Percentiles rank a stretch among this genome's conserved stretches.
These are phyloP conservation scores for Conchocele bisecta DNA, from an alignment of 2,888 invertebrate genomes.

Conservation along the genomic window DNA sequence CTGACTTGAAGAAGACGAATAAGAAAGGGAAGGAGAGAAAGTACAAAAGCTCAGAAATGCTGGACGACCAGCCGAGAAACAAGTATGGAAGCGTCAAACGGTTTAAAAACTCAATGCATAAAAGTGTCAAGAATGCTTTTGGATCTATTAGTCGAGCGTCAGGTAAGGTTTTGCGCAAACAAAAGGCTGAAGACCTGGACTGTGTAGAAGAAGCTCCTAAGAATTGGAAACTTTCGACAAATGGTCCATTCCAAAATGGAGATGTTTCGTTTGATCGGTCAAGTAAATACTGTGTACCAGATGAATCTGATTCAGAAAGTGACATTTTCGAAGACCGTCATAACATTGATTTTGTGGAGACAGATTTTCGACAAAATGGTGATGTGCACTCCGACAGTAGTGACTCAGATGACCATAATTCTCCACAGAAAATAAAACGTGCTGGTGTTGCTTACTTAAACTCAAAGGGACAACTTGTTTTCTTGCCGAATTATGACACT, in stretches of 20 bases:
- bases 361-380: conserved; percentile 1
- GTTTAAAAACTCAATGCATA: conserved; percentile 71
- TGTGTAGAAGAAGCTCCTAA: conserved; percentile 52
- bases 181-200: conserved; percentile 66
- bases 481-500: conserved; percentile 64
- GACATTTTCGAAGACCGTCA: conserved; percentile 20
- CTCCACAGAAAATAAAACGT: conserved; percentile 55
- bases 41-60: conserved; percentile 32
- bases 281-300: conserved; percentile 42
- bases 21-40: conserved; percentile 49
- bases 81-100: conserved; percentile 72
- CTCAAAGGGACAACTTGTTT: conserved; percentile 65
- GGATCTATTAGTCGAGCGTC: conserved; percentile 73
- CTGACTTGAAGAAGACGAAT: conserved; percentile 60
- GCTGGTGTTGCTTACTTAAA: conserved; percentile 73
- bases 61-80: conserved; percentile 40
- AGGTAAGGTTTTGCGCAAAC: conserved; percentile 65
- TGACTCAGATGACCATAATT: conserved; percentile 41
- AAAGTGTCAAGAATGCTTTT: conserved; percentile 70
- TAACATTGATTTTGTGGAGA: conserved; percentile 13
- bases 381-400: conserved; percentile 49
- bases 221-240: conserved; percentile 54
- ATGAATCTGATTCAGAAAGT: conserved; percentile 19
- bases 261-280: conserved; percentile 13
- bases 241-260: background rate